These are phyloP conservation scores for Drepana falcataria DNA, from an alignment of 2,888 invertebrate genomes.

Conservation along the genomic window DNA sequence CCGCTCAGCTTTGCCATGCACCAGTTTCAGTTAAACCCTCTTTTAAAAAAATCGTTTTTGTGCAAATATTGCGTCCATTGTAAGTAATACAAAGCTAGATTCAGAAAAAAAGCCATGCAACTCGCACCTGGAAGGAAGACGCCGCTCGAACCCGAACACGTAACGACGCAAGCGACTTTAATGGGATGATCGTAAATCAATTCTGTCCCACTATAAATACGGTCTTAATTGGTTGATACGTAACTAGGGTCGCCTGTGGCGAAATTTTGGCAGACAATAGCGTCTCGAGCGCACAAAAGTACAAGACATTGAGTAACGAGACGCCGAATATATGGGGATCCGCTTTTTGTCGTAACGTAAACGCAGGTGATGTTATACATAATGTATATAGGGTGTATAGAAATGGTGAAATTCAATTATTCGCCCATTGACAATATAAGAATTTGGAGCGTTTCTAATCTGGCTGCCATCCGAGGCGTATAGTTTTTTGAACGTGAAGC, in stretches of 20 bases:
- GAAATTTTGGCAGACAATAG: slow-evolving; percentile 48
- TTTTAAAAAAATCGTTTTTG: slow-evolving; percentile 66
- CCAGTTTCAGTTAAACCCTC: slow-evolving; percentile 42
- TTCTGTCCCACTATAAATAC: slow-evolving; percentile 57
- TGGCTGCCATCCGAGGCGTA: slow-evolving; percentile 43
- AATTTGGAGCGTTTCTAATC: slow-evolving; percentile 53
- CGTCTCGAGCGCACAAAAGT: slow-evolving; percentile 45
- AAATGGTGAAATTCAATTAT: slow-evolving; percentile 71
- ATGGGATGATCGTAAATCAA: slow-evolving; percentile 50
- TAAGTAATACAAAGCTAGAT: slow-evolving; percentile 57
- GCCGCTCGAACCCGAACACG: slow-evolving; percentile 18
- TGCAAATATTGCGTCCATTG: slow-evolving; percentile 73
- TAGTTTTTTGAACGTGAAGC: slow-evolving; percentile 21
- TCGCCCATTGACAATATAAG: slow-evolving; percentile 54
- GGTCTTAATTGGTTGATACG: slow-evolving; percentile 57
- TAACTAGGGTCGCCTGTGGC: slow-evolving; percentile 36
- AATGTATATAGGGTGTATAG: slow-evolving; percentile 36
- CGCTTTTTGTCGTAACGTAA: slow-evolving; percentile 45
- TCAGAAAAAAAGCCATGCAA: slow-evolving; percentile 39
- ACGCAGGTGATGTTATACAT: slow-evolving; percentile 65
- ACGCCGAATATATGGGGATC: slow-evolving; percentile 63
- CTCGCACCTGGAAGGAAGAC: slow-evolving; percentile 69
- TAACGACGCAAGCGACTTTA: slow-evolving; percentile 44
- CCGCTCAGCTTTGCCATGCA: slow-evolving; percentile 42
- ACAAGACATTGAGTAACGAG: slow-evolving; percentile 71